Percentiles rank a stretch among this genome's conserved stretches.
Conservation (phyloP, 2,888 invertebrate genomes). For the Agrochola macilenta region DNA sequence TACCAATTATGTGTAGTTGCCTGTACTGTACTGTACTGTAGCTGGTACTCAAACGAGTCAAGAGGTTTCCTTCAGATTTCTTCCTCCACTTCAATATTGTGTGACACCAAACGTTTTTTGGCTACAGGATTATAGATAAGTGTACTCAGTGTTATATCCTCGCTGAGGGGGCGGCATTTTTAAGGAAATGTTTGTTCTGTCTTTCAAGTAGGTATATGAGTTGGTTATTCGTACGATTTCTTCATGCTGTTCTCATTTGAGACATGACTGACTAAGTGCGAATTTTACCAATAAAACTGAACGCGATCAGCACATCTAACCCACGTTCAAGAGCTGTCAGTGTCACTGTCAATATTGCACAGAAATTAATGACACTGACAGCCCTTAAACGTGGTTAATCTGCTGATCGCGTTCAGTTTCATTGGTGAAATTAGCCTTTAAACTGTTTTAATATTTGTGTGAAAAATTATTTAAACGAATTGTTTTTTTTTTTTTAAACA, state of each 20-base stretch:
- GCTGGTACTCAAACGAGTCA: slow-evolving; percentile 41
- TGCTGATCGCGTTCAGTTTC: too few species aligned
- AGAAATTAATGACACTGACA: too few species aligned
- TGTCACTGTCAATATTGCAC: too few species aligned
- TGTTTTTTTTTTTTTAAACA: too few species aligned
- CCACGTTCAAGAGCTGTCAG: too few species aligned
- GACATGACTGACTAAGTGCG: neutral
- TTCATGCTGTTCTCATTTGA: neutral
- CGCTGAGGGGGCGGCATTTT: slow-evolving; percentile 13
- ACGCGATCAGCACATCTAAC: too few species aligned
- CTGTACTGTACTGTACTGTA: neutral
- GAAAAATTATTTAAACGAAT: too few species aligned
- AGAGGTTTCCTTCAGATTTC: slow-evolving; percentile 59
- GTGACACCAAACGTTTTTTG: slow-evolving; percentile 48
- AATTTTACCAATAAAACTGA: too few species aligned
- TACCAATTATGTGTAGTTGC: neutral
- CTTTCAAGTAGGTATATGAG: slow-evolving; percentile 4
- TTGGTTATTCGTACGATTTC: neutral
- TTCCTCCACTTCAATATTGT: slow-evolving; percentile 55
- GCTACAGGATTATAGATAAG: slow-evolving; percentile 32
- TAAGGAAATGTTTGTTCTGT: slow-evolving; percentile 4
- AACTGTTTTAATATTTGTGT: neutral
- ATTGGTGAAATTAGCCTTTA: too few species aligned
- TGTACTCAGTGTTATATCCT: slow-evolving; percentile 31
- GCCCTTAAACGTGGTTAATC: too few species aligned